Percentiles rank a stretch among this genome's conserved stretches.
Conservation (phyloP, 1,140 invertebrate genomes). For the Chrysopa pallens region DNA sequence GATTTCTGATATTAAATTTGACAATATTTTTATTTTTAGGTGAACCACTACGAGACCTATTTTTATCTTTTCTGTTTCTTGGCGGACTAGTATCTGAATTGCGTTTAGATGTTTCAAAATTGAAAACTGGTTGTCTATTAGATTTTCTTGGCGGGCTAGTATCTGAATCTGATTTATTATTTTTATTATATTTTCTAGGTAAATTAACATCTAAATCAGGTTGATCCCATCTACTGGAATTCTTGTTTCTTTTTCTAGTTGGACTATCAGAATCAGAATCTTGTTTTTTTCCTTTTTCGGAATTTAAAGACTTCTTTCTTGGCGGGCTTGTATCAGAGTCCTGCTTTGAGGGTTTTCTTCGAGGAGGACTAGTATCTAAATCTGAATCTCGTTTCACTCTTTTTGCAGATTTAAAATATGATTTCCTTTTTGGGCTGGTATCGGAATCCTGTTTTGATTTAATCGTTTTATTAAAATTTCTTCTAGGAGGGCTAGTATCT, state of each 20-base stretch:
- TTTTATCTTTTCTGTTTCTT: constrained; percentile 28
- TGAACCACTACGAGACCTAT: no score
- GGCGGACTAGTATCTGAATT: constrained; percentile 34
- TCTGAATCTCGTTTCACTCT: not conserved
- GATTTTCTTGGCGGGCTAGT: no score
- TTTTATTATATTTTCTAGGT: constrained; percentile 5
- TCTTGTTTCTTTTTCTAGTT: not conserved
- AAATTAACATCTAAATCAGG: constrained; percentile 9
- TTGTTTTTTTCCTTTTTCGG: no score
- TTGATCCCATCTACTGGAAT: no score
- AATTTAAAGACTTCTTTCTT: constrained; percentile 4
- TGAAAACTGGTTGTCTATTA: no score
- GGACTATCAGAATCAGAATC: not conserved
- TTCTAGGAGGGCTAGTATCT: not conserved
- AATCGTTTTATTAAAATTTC: not conserved
- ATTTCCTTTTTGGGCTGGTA: constrained; percentile 14
- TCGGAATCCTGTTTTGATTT: constrained; percentile 13
- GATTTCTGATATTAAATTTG: no score
- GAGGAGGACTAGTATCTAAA: constrained; percentile 11
- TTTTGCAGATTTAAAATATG: constrained; percentile 6
- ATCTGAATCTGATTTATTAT: constrained; percentile 26
- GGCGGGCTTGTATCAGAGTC: constrained; percentile 16
- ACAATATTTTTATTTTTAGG: no score
- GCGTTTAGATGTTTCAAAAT: no score
- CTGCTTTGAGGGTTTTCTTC: constrained; percentile 8